These are phyloP conservation scores for Silurus lanzhouensis DNA, from an alignment of 2,797 vertebrate genomes.

Conservation along the genomic window DNA sequence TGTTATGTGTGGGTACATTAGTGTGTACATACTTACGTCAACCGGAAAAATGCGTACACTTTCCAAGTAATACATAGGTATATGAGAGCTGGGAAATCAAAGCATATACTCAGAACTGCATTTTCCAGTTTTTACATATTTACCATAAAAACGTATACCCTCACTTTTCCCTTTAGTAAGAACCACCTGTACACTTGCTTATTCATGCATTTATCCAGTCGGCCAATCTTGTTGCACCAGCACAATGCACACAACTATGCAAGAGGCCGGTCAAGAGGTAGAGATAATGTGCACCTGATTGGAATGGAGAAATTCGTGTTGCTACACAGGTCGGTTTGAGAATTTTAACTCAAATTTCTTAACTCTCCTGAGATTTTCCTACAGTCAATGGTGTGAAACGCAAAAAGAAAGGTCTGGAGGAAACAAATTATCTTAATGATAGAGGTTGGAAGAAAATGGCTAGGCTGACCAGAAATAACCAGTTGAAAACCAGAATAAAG, in stretches of 20 bases:
- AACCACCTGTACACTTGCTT: neutral
- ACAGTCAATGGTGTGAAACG: neutral
- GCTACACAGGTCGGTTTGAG: neutral
- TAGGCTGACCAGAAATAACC: neutral
- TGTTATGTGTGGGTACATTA: neutral
- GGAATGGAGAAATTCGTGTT: too few relatives aligned
- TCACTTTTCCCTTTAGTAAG: neutral
- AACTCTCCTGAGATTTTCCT: neutral
- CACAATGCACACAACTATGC: neutral
- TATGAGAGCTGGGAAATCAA: neutral
- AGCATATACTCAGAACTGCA: neutral
- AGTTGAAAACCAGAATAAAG: neutral
- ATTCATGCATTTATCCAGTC: neutral
- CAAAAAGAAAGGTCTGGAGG: neutral
- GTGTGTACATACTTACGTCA: neutral
- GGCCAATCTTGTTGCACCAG: neutral
- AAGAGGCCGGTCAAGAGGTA: neutral
- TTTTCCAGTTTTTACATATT: neutral
- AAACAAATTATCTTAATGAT: neutral
- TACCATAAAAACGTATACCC: neutral
- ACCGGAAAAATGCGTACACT: neutral
- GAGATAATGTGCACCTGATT: neutral
- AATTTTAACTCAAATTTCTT: neutral
- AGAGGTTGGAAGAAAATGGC: neutral
- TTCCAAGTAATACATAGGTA: neutral